phyloP scores from a whole-genome alignment of 2,888 invertebrate genomes.

The Cloeon dipterum region DNA sequence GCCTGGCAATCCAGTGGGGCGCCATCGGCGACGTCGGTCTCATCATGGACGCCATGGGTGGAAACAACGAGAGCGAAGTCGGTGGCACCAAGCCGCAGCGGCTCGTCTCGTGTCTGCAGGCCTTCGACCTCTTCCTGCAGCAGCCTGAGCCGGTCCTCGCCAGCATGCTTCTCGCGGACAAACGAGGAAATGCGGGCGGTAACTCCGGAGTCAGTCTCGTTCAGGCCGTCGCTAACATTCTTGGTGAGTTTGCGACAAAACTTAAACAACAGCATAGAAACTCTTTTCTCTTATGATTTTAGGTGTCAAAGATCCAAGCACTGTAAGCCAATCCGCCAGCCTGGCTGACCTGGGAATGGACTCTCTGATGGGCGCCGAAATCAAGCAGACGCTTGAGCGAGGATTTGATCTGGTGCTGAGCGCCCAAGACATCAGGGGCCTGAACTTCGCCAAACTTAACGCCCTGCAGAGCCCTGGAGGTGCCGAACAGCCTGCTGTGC shows the following conservation, averaged over 20 bases:
- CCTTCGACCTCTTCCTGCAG: conserved; percentile 76
- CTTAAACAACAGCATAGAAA: not conserved
- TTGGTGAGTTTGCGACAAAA: conserved; percentile 26
- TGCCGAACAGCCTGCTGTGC: conserved; percentile 2
- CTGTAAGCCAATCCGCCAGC: conserved; percentile 48
- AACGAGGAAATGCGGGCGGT: conserved; percentile 33
- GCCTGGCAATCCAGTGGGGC: conserved; percentile 91
- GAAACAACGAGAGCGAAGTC: conserved; percentile 65
- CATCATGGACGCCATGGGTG: conserved; percentile 66
- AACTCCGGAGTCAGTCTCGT: conserved; percentile 38
- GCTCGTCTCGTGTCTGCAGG: conserved; percentile 74
- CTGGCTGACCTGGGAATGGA: conserved; percentile 94
- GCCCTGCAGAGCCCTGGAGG: conserved; percentile 23
- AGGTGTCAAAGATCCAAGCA: conserved; percentile 68
- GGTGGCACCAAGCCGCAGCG: conserved; percentile 93
- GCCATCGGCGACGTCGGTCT: conserved; percentile 96
- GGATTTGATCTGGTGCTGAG: conserved; percentile 77
- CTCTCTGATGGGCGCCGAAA: conserved; percentile 96
- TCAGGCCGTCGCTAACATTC: conserved; percentile 66
- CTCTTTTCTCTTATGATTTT: no score
- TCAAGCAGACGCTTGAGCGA: conserved; percentile 85
- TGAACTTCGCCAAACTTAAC: conserved; percentile 54
- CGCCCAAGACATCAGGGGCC: conserved; percentile 70
- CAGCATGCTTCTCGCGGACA: conserved; percentile 73
- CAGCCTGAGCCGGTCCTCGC: conserved; percentile 63